Percentiles rank a stretch among this genome's conserved stretches.
These are phyloP conservation scores for Chelmon rostratus DNA, from an alignment of 2,797 vertebrate genomes.

Conservation along the genomic window DNA sequence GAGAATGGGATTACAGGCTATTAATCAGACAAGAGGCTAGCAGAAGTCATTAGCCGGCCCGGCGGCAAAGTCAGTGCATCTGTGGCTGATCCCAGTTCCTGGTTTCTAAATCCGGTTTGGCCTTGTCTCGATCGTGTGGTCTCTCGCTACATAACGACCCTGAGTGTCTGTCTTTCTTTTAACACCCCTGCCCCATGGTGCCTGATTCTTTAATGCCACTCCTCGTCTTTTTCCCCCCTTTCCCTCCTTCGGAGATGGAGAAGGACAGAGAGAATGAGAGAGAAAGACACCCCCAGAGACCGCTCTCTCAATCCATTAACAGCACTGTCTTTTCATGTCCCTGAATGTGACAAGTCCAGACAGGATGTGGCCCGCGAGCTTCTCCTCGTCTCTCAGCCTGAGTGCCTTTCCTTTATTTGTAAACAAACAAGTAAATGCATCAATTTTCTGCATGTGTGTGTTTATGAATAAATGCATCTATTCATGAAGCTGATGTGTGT, in stretches of 20 bases:
- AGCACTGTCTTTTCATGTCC: constrained; percentile 56
- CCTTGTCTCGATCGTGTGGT: constrained; percentile 40
- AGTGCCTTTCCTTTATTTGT: constrained; percentile 39
- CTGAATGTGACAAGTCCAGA: constrained; percentile 66
- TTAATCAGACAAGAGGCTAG: constrained; percentile 79
- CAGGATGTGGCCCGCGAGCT: constrained; percentile 64
- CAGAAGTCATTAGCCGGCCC: constrained; percentile 75
- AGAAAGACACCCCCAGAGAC: constrained; percentile 54
- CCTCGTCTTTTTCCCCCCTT: constrained; percentile 18
- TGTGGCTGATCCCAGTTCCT: constrained; percentile 51
- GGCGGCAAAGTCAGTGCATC: constrained; percentile 65
- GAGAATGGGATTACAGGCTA: constrained; percentile 84
- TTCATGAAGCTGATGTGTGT: constrained; percentile 39
- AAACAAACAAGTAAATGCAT: constrained; percentile 65
- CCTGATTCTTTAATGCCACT: constrained; percentile 45
- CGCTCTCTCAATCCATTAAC: constrained; percentile 64
- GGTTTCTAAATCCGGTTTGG: constrained; percentile 69
- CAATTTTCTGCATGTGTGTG: constrained; percentile 43
- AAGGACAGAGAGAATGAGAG: constrained; percentile 31
- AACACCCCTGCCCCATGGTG: constrained; percentile 14
- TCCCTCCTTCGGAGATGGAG: constrained; percentile 46
- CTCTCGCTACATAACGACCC: constrained; percentile 39
- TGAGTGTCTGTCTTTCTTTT: constrained; percentile 46
- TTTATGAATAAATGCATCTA: constrained; percentile 67
- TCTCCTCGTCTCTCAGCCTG: constrained; percentile 24